These are phyloP conservation scores for Carapus acus DNA, from an alignment of 2,797 vertebrate species.

Conservation along the genomic window DNA sequence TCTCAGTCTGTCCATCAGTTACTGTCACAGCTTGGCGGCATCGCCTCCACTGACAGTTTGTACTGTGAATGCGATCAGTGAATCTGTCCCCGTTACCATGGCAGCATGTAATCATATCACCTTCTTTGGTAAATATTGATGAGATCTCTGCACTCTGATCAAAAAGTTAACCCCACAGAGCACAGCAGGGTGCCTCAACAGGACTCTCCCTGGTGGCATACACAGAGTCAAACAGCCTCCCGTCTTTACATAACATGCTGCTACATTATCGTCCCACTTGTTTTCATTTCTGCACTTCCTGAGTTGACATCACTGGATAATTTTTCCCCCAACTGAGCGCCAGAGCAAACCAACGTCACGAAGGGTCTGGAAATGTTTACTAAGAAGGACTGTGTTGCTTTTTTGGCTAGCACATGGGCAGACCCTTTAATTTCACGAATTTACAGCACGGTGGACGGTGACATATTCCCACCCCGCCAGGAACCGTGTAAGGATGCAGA, in stretches of 20 bases:
- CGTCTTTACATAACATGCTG: conserved; percentile 8
- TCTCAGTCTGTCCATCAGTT: neutral
- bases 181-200: no score
- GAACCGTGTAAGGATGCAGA: conserved; percentile 43
- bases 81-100: neutral
- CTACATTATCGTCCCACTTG: conserved; percentile 20
- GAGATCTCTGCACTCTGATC: neutral
- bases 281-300: conserved; percentile 32
- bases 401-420: conserved; percentile 54
- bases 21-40: neutral
- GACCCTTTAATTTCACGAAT: conserved; percentile 55
- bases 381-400: conserved; percentile 50
- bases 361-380: conserved; percentile 62
- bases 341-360: conserved; percentile 45
- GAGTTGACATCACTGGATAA: conserved; percentile 26
- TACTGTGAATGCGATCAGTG: neutral
- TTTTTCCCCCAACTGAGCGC: conserved; percentile 31
- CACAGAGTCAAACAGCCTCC: no score
- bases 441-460: conserved; percentile 46
- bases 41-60: neutral
- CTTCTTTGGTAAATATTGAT: neutral
- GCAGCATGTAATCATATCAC: neutral
- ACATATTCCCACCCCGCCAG: conserved; percentile 43
- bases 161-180: no score
- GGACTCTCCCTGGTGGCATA: no score